Conservation (phyloP, 2,888 invertebrate species). For the Bruchidius siliquastri region DNA sequence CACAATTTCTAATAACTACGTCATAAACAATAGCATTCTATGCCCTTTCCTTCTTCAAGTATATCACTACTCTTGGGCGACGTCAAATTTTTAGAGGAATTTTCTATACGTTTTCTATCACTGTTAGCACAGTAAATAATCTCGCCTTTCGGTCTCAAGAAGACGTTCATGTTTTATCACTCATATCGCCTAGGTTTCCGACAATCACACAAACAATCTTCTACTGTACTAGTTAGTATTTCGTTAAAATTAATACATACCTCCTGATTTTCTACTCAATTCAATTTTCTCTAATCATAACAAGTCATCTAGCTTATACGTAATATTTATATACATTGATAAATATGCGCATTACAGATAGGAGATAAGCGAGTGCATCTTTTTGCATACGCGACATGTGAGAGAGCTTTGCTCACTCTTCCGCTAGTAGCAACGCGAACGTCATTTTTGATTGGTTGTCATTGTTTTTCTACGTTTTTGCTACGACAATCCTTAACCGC, state of each 20-base stretch:
- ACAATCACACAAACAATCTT: too few species aligned
- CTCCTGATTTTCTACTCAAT: not conserved
- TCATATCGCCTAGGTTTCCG: too few species aligned
- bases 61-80: too few species aligned
- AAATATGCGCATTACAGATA: not conserved
- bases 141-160: too few species aligned
- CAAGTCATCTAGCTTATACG: not conserved
- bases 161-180: too few species aligned
- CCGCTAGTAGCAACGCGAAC: not conserved
- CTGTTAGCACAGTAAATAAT: too few species aligned
- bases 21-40: too few species aligned
- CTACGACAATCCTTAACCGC: not conserved
- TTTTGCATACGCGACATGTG: not conserved
- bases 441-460: not conserved
- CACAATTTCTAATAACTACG: too few species aligned
- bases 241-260: not conserved
- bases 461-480: not conserved
- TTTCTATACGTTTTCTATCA: too few species aligned
- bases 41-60: too few species aligned
- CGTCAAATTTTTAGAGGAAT: too few species aligned
- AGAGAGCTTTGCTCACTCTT: not conserved
- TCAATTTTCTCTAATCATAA: not conserved
- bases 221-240: too few species aligned
- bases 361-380: not conserved
- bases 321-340: not conserved